These are phyloP conservation scores for Muscidifurax raptorellus DNA, from an alignment of 1,140 invertebrate genomes.

Conservation along the genomic window DNA sequence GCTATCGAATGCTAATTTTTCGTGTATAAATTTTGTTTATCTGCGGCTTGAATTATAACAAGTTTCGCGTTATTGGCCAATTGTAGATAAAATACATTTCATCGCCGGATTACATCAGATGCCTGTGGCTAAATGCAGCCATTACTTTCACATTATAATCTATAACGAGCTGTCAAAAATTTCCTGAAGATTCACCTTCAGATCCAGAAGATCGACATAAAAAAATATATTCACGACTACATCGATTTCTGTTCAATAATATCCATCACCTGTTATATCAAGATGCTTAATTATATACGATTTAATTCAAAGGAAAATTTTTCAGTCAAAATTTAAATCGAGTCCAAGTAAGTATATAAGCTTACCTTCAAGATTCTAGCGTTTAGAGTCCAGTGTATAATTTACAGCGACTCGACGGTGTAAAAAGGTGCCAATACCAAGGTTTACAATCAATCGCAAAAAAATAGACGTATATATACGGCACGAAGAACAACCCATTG, in stretches of 20 bases:
- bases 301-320: too few relatives aligned
- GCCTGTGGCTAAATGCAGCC: neutral
- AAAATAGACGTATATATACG: neutral
- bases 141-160: too few relatives aligned
- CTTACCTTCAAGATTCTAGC: neutral
- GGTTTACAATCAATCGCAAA: neutral
- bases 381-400: neutral
- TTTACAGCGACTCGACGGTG: neutral
- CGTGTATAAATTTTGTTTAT: neutral
- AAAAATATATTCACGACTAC: too few relatives aligned
- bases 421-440: constrained; percentile 1
- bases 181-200: too few relatives aligned
- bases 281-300: too few relatives aligned
- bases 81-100: neutral
- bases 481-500: neutral
- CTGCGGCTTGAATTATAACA: neutral
- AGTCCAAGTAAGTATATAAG: too few relatives aligned
- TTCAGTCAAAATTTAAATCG: too few relatives aligned
- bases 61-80: neutral
- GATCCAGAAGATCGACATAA: too few relatives aligned
- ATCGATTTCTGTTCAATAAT: too few relatives aligned
- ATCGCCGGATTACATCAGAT: neutral
- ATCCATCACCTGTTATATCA: too few relatives aligned
- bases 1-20: neutral
- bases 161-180: too few relatives aligned